Conservation (phyloP, 2,888 invertebrate genomes). For the Cephus sareptanus region DNA sequence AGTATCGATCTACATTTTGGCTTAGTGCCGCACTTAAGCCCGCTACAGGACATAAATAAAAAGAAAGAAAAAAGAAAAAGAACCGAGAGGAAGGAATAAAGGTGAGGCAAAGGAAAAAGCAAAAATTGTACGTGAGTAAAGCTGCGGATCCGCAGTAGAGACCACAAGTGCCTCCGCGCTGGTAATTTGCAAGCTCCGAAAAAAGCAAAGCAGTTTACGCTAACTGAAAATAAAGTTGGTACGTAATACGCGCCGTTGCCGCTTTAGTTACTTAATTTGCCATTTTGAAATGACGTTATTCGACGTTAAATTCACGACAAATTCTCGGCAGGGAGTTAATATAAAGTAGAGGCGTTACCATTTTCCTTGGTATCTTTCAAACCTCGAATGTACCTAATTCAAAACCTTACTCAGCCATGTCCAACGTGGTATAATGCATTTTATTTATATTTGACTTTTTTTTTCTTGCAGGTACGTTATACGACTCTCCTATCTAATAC, state of each 20-base stretch:
- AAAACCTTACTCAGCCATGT: no score
- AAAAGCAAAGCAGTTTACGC: constrained; percentile 7
- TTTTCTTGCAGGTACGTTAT: constrained; percentile 40
- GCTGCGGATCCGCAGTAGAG: constrained; percentile 1
- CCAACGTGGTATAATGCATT: no score
- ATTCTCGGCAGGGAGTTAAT: not conserved
- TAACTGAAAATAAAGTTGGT: constrained; percentile 9
- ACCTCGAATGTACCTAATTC: no score
- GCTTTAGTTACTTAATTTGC: constrained; percentile 8
- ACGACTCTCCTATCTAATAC: not conserved
- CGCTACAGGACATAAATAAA: not conserved
- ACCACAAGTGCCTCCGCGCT: constrained; percentile 13
- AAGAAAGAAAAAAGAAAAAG: not conserved
- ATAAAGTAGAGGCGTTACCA: no score
- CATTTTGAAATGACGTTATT: not conserved
- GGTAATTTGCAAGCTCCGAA: constrained; percentile 7
- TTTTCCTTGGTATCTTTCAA: no score
- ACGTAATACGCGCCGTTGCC: not conserved
- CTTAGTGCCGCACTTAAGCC: constrained; percentile 3
- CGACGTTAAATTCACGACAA: not conserved
- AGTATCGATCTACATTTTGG: constrained; percentile 6
- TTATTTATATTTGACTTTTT: constrained; percentile 12
- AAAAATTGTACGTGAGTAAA: constrained; percentile 8
- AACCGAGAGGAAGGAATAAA: not conserved
- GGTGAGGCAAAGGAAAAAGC: constrained; percentile 7